phyloP scores from a whole-genome alignment of 2,113 vertebrate genomes.

The Carassius carassius region DNA sequence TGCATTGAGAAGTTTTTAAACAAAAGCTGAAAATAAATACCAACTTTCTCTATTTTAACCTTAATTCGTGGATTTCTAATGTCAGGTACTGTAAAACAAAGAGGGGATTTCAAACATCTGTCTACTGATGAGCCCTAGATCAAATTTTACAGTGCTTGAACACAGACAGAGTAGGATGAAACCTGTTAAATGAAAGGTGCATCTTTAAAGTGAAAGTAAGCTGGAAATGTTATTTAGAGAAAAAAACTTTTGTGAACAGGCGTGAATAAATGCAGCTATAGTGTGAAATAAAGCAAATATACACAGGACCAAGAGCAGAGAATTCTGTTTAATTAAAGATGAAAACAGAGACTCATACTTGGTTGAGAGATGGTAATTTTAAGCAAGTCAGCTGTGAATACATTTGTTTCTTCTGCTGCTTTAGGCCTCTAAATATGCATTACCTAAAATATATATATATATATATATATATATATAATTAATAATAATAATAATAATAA shows the following conservation, averaged over 20 bases:
- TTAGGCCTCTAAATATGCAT: neutral
- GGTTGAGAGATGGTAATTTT: constrained; percentile 70
- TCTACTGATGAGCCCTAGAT: neutral
- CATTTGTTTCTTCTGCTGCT: neutral
- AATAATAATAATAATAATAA: no score
- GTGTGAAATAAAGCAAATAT: constrained; percentile 68
- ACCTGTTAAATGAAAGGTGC: constrained; percentile 9
- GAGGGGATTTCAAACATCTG: neutral
- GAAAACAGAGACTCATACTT: constrained; percentile 70
- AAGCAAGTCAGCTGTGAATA: constrained; percentile 52
- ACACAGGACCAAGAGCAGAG: constrained; percentile 62
- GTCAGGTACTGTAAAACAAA: neutral
- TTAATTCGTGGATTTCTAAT: neutral
- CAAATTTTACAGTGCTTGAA: neutral
- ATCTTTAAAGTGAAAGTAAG: neutral
- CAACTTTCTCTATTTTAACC: no score
- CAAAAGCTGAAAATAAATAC: neutral
- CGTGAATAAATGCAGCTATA: constrained; percentile 56
- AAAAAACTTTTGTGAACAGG: constrained; percentile 64
- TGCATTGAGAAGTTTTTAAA: neutral
- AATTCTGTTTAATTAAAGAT: constrained; percentile 75
- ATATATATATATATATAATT: no score
- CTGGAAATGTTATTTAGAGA: neutral
- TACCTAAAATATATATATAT: no score
- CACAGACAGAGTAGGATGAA: neutral